Percentiles rank a stretch among this genome's conserved stretches.
Evolutionary conservation across 2,888 invertebrate species (phyloP).

Genomic region (Asteroscopus sphinx): DNA sequence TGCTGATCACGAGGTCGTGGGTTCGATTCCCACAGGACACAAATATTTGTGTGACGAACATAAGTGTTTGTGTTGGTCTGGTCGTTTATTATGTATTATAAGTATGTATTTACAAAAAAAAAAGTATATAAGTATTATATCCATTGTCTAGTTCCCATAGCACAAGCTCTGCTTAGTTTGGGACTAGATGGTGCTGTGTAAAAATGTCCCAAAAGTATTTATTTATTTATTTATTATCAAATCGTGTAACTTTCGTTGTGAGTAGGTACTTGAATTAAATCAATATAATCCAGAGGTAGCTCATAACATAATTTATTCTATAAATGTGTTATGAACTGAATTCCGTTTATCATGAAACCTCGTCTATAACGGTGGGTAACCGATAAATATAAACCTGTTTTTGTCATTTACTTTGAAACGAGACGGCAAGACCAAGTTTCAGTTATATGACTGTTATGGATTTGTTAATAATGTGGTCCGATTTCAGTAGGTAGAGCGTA

Average conservation of each 20-base stretch:
- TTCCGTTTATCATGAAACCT: constrained; percentile 1
- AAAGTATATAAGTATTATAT: no score
- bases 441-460: constrained; percentile 33
- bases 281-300: constrained; percentile 1
- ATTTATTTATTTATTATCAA: no score
- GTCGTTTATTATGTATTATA: no score
- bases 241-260: background rate
- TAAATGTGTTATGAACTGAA: constrained; percentile 25
- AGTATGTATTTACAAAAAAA: no score
- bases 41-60: no score
- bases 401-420: constrained; percentile 31
- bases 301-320: constrained; percentile 25
- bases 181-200: no score
- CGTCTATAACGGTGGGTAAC: constrained; percentile 13
- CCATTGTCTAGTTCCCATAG: no score
- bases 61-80: no score
- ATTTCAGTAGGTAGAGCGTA: constrained; percentile 15
- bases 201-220: no score
- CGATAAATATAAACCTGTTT: constrained; percentile 18
- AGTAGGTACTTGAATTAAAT: constrained; percentile 1
- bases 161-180: no score
- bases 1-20: no score
- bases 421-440: constrained; percentile 7
- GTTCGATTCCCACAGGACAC: no score
- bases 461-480: constrained; percentile 10